Base-by-base conservation (phyloP, 2,888 invertebrate species). In the Caradrina clavipalpis region DNA sequence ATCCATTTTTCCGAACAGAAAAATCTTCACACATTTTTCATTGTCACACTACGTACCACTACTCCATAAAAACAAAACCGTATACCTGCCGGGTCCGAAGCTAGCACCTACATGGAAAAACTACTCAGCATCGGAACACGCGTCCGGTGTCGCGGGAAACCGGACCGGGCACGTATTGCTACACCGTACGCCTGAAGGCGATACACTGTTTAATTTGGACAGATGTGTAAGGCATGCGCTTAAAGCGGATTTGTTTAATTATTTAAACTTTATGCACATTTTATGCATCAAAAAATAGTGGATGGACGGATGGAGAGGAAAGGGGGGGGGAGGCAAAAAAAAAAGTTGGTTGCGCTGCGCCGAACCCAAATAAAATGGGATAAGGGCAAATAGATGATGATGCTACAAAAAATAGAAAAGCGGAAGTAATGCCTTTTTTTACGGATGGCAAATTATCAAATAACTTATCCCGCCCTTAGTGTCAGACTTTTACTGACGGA, bases 201-300 rank as follows among this genome's bases (percentile, higher is more conserved):
- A 89, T 89, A 88, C 87, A 83, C 70, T 80, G 79, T 83, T 82
- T 82, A 84, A 86, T 86, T 86, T 80, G 69, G 62, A 60, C 19
- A 11, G n/a, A 35, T 56, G 77, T 69, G 42, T 59, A 78, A 83
- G 60, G 19, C 7, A 70, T 2, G 59, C 61, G 73, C 31, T 1
- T 31, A 1, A 6, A 62, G 71, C 78, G 73, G 21, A 13, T 19
- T 26, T 4, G 4, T 26, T 26, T n/a, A n/a, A n/a, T n/a, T n/a
- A n/a, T n/a, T n/a, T n/a, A n/a, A n/a, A n/a, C n/a, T n/a, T n/a
- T n/a, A n/a, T n/a, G n/a, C n/a, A n/a, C n/a, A n/a, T n/a, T n/a
- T n/a, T n/a, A n/a, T n/a, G n/a, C n/a, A n/a, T n/a, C n/a, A n/a
- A n/a, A n/a, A n/a, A n/a, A n/a, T n/a, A n/a, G n/a, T n/a, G n/a